Percentiles rank a stretch among this genome's conserved stretches.
Conservation (phyloP, 2,113 vertebrate genomes). For the Podocnemis expansa region DNA sequence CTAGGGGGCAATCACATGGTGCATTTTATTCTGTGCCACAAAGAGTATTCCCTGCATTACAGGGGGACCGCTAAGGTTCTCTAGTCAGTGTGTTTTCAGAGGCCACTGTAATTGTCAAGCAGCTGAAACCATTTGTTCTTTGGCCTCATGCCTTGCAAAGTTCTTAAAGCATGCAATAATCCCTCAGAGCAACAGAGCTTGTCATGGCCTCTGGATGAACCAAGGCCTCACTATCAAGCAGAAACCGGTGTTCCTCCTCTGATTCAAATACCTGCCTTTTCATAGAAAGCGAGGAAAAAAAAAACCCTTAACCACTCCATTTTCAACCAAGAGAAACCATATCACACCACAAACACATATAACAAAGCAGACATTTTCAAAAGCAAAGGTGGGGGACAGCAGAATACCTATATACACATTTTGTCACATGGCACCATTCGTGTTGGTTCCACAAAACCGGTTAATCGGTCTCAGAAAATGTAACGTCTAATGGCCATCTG, state of each 20-base stretch:
- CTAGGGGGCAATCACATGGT: accelerated
- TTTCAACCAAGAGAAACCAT: background rate
- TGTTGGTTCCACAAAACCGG: background rate
- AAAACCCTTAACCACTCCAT: background rate
- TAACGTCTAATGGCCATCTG: background rate
- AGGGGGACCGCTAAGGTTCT: background rate
- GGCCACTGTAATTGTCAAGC: accelerated
- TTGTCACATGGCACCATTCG: background rate
- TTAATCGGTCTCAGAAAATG: background rate
- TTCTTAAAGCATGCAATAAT: background rate
- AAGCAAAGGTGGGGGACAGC: background rate
- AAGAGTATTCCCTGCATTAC: background rate
- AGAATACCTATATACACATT: background rate
- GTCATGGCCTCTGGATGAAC: background rate
- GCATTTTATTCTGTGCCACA: background rate
- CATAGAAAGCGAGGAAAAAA: background rate
- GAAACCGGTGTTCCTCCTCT: background rate
- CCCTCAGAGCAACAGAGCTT: accelerated
- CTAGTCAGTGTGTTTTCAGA: background rate
- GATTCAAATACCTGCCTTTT: background rate
- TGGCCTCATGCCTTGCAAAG: background rate
- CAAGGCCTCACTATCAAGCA: background rate
- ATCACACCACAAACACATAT: background rate
- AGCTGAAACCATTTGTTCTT: accelerated
- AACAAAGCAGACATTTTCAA: background rate